These are phyloP conservation scores for Eunapius fragilis DNA, from an alignment of 37 sponge, comb jelly and placozoan genomes.

Conservation along the genomic window DNA sequence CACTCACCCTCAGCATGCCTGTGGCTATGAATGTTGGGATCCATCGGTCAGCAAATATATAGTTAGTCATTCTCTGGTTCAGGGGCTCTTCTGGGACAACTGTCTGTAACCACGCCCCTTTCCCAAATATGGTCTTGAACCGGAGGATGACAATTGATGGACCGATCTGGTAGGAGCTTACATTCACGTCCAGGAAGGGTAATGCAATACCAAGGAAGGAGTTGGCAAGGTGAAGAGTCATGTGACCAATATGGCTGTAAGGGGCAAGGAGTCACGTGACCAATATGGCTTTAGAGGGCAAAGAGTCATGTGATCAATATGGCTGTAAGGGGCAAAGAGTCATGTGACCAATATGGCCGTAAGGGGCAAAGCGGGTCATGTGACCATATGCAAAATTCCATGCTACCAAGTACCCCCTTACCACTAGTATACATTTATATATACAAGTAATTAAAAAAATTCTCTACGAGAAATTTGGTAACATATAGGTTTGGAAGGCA, in stretches of 20 bases:
- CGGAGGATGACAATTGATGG: constrained; percentile 44
- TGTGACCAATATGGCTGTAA: constrained; percentile 25
- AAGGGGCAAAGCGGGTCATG: background rate
- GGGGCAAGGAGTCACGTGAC: background rate
- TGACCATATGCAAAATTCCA: no score
- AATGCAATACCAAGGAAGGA: background rate
- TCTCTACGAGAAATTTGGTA: no score
- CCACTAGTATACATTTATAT: no score
- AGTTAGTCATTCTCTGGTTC: constrained; percentile 50
- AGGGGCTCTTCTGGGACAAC: constrained; percentile 60
- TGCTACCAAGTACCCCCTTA: no score
- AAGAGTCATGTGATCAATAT: background rate
- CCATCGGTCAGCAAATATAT: constrained; percentile 37
- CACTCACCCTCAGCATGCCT: background rate
- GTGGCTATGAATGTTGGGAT: constrained; percentile 30
- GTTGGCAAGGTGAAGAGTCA: constrained; percentile 9
- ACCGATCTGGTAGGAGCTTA: constrained; percentile 40
- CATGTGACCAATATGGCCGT: background rate
- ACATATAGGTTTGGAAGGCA: no score
- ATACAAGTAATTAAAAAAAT: no score
- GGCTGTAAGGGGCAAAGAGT: background rate
- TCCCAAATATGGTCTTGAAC: constrained; percentile 35
- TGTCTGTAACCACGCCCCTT: constrained; percentile 46
- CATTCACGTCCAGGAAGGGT: background rate
- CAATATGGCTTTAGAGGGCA: no score